Evolutionary conservation across 1,140 invertebrate species (phyloP).

Genomic region (Harpegnathos saltator): DNA sequence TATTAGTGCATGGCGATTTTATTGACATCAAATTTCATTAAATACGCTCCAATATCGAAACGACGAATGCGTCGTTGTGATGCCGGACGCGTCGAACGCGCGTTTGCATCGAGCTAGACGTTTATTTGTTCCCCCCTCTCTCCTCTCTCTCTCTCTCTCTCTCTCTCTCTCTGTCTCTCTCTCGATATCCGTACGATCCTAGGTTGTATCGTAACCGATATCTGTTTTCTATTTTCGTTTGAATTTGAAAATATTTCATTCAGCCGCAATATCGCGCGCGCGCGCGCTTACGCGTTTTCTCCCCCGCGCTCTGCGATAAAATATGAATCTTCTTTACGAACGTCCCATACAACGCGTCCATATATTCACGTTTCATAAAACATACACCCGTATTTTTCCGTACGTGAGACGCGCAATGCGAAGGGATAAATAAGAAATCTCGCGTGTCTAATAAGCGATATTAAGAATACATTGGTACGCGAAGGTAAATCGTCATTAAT

Average conservation of each 20-base stretch:
- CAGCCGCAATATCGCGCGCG: not conserved
- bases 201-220: conserved; percentile 8
- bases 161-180: not conserved
- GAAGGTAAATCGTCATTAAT: too few relatives aligned
- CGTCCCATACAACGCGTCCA: not conserved
- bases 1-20: not conserved
- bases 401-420: too few relatives aligned
- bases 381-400: too few relatives aligned
- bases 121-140: conserved; percentile 9
- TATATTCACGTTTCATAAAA: too few relatives aligned
- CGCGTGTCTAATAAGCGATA: too few relatives aligned
- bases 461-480: too few relatives aligned
- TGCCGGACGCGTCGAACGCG: not conserved
- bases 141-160: too few relatives aligned
- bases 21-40: conserved; percentile 30
- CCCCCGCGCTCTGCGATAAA: not conserved
- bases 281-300: too few relatives aligned
- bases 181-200: not conserved
- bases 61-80: not conserved
- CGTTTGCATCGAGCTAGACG: not conserved
- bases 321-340: conserved; percentile 5
- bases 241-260: conserved; percentile 26
- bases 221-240: conserved; percentile 18
- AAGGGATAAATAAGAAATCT: too few relatives aligned
- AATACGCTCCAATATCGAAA: not conserved